Conservation (phyloP, 1,140 invertebrate species). For the Lasioglossum albipes region DNA sequence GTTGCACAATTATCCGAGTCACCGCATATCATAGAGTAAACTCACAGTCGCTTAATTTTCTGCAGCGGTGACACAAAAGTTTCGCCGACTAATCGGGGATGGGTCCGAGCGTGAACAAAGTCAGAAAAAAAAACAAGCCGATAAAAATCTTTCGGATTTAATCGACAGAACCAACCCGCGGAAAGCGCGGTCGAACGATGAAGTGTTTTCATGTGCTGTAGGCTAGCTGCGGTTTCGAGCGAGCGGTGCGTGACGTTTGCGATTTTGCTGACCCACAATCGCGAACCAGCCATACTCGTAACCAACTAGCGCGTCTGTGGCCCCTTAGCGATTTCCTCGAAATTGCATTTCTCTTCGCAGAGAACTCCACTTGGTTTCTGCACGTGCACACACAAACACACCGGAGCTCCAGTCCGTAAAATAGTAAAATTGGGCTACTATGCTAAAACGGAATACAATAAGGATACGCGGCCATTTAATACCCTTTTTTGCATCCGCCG, state of each 20-base stretch:
- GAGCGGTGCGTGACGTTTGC: constrained; percentile 2
- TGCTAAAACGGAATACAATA: constrained; percentile 38
- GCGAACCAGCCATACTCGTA: background rate
- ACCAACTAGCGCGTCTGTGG: background rate
- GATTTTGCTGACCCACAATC: constrained; percentile 25
- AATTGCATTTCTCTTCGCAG: constrained; percentile 38
- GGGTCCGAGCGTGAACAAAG: background rate
- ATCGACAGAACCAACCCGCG: background rate
- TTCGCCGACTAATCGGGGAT: background rate
- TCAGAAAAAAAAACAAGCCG: background rate
- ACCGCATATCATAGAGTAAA: too few relatives aligned
- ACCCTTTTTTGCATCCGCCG: background rate
- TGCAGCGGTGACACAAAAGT: too few relatives aligned
- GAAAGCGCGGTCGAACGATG: background rate
- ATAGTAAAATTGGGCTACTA: constrained; percentile 43
- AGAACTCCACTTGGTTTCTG: background rate
- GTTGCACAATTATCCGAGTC: too few relatives aligned
- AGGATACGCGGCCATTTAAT: constrained; percentile 33
- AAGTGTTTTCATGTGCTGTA: background rate
- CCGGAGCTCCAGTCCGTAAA: constrained; percentile 10
- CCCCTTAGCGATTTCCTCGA: constrained; percentile 40
- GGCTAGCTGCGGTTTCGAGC: background rate
- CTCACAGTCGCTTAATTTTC: too few relatives aligned
- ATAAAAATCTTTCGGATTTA: background rate
- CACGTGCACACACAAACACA: background rate